Base-by-base conservation (phyloP, 2,113 vertebrate species). In the Mystacornis crossleyi region DNA sequence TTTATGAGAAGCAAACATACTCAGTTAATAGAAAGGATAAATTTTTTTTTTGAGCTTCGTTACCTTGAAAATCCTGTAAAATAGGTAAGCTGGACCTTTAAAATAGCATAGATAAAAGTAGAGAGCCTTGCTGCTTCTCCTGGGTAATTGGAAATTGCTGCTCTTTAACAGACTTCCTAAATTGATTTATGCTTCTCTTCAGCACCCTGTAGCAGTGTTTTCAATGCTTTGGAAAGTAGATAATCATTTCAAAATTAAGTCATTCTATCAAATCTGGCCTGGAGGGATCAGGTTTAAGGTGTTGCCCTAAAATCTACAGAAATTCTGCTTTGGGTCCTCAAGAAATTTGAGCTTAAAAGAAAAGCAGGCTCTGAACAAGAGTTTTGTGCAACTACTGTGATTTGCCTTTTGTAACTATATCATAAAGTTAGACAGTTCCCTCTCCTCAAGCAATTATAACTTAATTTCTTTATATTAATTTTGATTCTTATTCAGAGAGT, bases 401-500 rank as follows among this genome's bases (percentile, higher is more conserved):
- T 91, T 90, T 94, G 48, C 38, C 66, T 90, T 94, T 62, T 58
- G 20, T 72, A 81, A 45, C 34, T 81, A 10, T 85, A 65, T 95
- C 64, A 84, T 94, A 62, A 93, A 75, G 57, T 90, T 69, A 81
- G 74, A 61, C 50, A 77, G 66, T 91, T 91, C 61, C 64, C 86
- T 94, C 47, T 90, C 55, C 86, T 94, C 65, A 81, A 80, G 84
- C 89, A 97, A 89, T 93, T 95, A 84, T 45, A 86, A 86, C 74
- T 89, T 77, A 79, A 96, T 82, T 96, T 96, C 78, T 94, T 93
- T 90, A 16, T 96, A 95, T 87, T 95, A 92, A 94, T 95, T 95
- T 95, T 96, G 71, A 82, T 95, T 95, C 73, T 89, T 61, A 83
- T 71, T 88, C 80, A 31, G 64, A 89, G 71, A 71, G 34, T 74